These are phyloP conservation scores for Malurus leucopterus DNA, from an alignment of 2,797 vertebrate genomes.

Conservation along the genomic window DNA sequence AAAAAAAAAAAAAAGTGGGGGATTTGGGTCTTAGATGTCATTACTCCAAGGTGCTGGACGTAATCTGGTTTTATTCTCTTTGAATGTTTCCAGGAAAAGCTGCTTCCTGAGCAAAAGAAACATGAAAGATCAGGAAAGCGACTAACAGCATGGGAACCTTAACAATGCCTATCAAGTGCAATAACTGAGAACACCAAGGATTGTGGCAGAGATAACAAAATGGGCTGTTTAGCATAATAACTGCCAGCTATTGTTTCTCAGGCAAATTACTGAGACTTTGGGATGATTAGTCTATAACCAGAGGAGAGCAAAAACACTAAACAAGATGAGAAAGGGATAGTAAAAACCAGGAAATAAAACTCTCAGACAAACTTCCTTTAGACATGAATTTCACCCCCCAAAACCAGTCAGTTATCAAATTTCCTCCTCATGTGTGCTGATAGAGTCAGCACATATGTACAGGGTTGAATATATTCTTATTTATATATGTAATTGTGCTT, in stretches of 20 bases:
- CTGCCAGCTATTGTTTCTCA: slow-evolving; percentile 35
- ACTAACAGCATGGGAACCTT: background rate
- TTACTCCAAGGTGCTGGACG: background rate
- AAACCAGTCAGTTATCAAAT: background rate
- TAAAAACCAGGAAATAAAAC: background rate
- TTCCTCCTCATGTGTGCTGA: background rate
- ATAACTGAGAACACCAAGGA: background rate
- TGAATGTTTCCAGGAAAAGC: slow-evolving; percentile 18
- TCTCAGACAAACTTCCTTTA: background rate
- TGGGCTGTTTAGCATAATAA: background rate
- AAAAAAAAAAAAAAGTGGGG: background rate
- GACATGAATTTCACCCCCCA: slow-evolving; percentile 7
- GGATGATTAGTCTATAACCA: background rate
- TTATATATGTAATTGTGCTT: background rate
- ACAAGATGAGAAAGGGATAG: background rate
- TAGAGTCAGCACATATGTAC: background rate
- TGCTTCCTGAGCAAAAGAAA: slow-evolving; percentile 15
- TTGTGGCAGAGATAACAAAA: background rate
- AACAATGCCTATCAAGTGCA: background rate
- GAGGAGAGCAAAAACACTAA: background rate
- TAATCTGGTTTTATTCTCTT: background rate
- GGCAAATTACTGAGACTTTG: background rate
- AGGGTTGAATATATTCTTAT: slow-evolving; percentile 6
- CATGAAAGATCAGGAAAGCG: slow-evolving; percentile 25
- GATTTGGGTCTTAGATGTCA: background rate